A percentile compares a stretch with the other conserved stretches of the same genome.
Evolutionary conservation across 2,113 vertebrate genomes (phyloP).

Genomic region (Nothobranchius furzeri): DNA sequence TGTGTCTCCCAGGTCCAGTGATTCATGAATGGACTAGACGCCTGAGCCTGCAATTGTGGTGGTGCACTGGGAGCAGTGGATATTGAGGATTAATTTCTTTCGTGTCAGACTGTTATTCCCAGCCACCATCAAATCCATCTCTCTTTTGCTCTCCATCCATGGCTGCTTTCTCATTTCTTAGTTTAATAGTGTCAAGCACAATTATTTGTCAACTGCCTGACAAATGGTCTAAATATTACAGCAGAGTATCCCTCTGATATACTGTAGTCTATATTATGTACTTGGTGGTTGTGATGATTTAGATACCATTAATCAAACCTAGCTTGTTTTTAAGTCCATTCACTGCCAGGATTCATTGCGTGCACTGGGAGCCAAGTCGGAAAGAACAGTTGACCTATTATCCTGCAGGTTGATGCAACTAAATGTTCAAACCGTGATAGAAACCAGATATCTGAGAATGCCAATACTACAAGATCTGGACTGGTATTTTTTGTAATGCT

Average conservation of each 20-base stretch:
- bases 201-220: conserved; percentile 70
- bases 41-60: conserved; percentile 71
- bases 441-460: conserved; percentile 40
- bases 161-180: conserved; percentile 69
- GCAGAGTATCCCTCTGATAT: conserved; percentile 50
- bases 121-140: conserved; percentile 72
- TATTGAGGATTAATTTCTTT: conserved; percentile 76
- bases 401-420: conserved; percentile 32
- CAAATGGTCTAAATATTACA: conserved; percentile 60
- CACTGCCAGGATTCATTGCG: conserved; percentile 45
- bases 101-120: conserved; percentile 73
- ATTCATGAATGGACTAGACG: conserved; percentile 81
- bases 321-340: conserved; percentile 40
- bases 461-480: conserved; percentile 15
- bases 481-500: conserved; percentile 5
- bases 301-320: conserved; percentile 36
- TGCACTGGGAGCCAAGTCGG: conserved; percentile 18
- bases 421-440: conserved; percentile 42
- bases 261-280: conserved; percentile 49
- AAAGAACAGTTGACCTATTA: conserved; percentile 33
- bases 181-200: conserved; percentile 69
- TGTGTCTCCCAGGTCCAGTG: conserved; percentile 70
- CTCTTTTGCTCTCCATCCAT: conserved; percentile 58
- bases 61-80: conserved; percentile 75
- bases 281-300: conserved; percentile 49